Conservation (phyloP, 2,797 vertebrate genomes). For the Monodelphis domestica region DNA sequence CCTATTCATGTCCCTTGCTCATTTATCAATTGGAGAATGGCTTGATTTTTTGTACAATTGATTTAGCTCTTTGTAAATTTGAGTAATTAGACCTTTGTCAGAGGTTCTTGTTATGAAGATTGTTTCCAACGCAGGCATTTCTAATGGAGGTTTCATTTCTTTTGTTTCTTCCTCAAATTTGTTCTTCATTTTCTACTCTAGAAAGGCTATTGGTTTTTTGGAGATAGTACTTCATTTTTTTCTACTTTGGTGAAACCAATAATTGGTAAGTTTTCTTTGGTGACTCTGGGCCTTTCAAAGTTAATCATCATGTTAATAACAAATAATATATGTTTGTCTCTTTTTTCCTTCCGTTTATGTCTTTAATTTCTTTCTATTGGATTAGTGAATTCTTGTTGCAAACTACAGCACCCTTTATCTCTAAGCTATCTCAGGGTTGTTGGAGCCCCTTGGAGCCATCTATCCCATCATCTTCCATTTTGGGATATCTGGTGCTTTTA, state of each 20-base stretch:
- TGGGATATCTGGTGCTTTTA: background rate
- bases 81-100: too few relatives aligned
- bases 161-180: background rate
- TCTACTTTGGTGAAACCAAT: background rate
- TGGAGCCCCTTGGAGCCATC: background rate
- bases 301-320: background rate
- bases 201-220: background rate
- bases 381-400: background rate
- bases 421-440: background rate
- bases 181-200: background rate
- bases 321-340: background rate
- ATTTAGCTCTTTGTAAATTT: too few relatives aligned
- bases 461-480: background rate
- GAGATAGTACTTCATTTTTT: background rate
- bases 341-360: background rate
- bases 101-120: too few relatives aligned
- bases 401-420: background rate
- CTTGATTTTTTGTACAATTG: too few relatives aligned
- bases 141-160: background rate
- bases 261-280: background rate
- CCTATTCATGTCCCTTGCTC: too few relatives aligned
- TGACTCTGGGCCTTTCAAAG: background rate
- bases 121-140: too few relatives aligned
- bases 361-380: background rate
- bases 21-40: too few relatives aligned